Evolutionary conservation across 2,113 vertebrate species (phyloP).

Genomic region (Hemicordylus capensis): DNA sequence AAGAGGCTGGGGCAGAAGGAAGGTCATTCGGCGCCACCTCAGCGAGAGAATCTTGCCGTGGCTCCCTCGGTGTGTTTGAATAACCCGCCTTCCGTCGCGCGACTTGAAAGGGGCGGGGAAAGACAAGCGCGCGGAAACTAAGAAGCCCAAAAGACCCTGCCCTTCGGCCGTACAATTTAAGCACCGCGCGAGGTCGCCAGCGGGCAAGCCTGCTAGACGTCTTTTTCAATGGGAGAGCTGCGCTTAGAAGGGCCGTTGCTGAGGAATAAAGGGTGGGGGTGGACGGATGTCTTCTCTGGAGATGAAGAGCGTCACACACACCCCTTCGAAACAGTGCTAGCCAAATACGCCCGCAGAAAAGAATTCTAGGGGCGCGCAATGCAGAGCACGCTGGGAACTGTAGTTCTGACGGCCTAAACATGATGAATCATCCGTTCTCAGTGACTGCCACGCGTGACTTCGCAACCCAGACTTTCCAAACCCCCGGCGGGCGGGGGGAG

Average conservation of each 20-base stretch:
- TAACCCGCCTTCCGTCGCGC: too few relatives aligned
- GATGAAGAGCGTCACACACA: background rate
- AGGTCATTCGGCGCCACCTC: background rate
- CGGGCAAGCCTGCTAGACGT: background rate
- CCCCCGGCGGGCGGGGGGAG: too few relatives aligned
- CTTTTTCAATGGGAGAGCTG: background rate
- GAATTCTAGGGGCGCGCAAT: background rate
- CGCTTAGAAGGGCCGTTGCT: too few relatives aligned
- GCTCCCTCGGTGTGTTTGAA: too few relatives aligned
- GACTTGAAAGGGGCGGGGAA: too few relatives aligned
- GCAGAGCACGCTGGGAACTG: background rate
- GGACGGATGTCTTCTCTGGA: too few relatives aligned
- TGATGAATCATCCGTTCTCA: too few relatives aligned
- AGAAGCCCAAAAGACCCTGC: background rate
- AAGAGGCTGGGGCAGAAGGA: background rate
- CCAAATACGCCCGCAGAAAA: background rate
- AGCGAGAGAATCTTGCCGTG: too few relatives aligned
- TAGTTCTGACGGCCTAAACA: background rate
- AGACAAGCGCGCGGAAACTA: too few relatives aligned
- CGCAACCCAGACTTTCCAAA: background rate
- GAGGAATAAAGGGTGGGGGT: too few relatives aligned
- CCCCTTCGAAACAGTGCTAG: too few relatives aligned
- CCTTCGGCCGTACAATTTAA: background rate
- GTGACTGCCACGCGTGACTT: background rate
- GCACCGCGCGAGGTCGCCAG: background rate